Base-by-base conservation (phyloP, 2,888 invertebrate genomes). In the Lumbricus terrestris region DNA sequence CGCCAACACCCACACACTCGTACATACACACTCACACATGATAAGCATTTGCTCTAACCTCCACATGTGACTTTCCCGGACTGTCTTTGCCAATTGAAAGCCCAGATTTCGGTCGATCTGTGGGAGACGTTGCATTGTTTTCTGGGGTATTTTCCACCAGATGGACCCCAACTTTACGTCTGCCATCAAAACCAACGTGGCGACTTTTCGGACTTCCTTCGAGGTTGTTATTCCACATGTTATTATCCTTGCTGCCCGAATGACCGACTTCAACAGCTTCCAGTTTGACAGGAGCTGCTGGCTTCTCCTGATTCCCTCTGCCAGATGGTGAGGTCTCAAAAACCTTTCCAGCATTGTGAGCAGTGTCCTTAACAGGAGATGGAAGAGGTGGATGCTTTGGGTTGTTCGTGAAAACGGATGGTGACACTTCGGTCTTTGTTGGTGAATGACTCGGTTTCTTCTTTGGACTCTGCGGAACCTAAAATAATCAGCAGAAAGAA, bases 381-480 rank as follows among this genome's bases (percentile, higher is more conserved):
- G 69, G 69, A 69, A 69, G 69, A 69, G 69, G n/a, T 11, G 29
- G 69, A 69, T 69, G 29, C n/a, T n/a, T 69, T 8, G 8, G 69
- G n/a, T 69, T 69, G 8, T 69, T n/a, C 69, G 29, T 29, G 69
- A 69, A 69, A 69, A 69, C 13, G 13, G 69, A 69, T 2, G 69
- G 69, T 69, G 69, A n/a, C 8, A 69, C n/a, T 69, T 69, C 69
- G 1, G 69, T 69, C 69, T 69, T 69, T 6, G 29, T 69, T 11
- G 69, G 69, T 13, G 69, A 69, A 11, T 69, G 69, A 69, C 69
- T n/a, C 8, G 69, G 69, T 69, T 69, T 69, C 29, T 69, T 69
- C 29, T n/a, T 69, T 69, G 69, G 69, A 85, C 85, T 85, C 85
- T 85, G 85, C 34, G 85, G 34, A 85, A 34, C 37, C 85, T 85